Base-by-base conservation (phyloP, 2,888 invertebrate genomes). In the Lasius fuliginosus region DNA sequence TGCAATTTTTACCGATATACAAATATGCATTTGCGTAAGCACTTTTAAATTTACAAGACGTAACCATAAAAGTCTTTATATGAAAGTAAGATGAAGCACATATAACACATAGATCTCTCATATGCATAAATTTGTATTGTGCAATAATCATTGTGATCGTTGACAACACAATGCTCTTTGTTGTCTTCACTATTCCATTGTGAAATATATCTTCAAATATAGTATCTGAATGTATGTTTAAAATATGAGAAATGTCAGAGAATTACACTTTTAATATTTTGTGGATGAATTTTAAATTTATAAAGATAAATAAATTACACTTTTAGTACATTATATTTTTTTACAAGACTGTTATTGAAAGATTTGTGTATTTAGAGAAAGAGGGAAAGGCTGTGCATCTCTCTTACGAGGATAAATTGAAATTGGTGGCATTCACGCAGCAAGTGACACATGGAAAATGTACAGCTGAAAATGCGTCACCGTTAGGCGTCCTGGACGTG, bases 301-400 rank as follows among this genome's bases (percentile, higher is more conserved):
- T 56, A 11, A 8, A 84, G 5, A 49, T n/a, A 11, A 46, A n/a
- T 62, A 65, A 23, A 58, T 15, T 27, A 53, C 1, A 23, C 56
- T n/a, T n/a, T 1, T 15, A 56, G 15, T 86, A n/a, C 42, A 30
- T 27, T 27, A n/a, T 56, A 53, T 0, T 36, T 65, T 27, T 23
- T 18, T 9, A 64, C 11, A 8, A 42, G 4, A 1, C 8, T 9
- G n/a, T 33, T 40, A 73, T 53, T 1, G 11, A 8, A 62, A 74
- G 0, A 68, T 18, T 79, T 77, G 91, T 90, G 88, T 89, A 96
- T 96, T 23, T 95, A 99, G 99, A 99, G 95, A 99, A 99, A 95
- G 98, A 98, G 95, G 99, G 99, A n/a, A 99, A 99, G 96, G 99
- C 99, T 3, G 96, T 99, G 69, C 98, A 99, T 93, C 96, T 99